These are phyloP conservation scores for Drosophila busckii DNA, from an alignment of 1,140 invertebrate genomes.

Conservation along the genomic window DNA sequence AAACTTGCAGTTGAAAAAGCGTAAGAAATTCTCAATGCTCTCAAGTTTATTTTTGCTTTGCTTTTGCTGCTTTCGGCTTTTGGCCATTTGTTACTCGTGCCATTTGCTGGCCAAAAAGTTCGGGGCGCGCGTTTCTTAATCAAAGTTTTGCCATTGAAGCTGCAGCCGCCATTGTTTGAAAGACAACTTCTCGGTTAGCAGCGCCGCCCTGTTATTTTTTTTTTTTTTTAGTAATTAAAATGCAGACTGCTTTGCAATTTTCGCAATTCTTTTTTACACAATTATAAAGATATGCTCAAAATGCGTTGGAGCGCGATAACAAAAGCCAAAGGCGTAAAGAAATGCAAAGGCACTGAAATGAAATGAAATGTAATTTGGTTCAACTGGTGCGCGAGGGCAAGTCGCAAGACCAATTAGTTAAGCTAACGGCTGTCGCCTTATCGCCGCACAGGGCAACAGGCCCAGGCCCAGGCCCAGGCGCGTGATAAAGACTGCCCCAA, in stretches of 20 bases:
- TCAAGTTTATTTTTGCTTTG: constrained; percentile 22
- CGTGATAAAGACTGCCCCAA: constrained; percentile 22
- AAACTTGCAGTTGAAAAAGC: constrained; percentile 17
- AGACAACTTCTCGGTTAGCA: constrained; percentile 55
- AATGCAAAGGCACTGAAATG: constrained; percentile 10
- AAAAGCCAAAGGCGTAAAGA: constrained; percentile 9
- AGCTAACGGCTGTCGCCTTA: background rate
- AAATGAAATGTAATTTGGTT: constrained; percentile 63
- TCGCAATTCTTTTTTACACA: constrained; percentile 38
- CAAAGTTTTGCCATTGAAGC: constrained; percentile 50
- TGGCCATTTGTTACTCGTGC: background rate
- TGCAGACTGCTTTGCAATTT: constrained; percentile 52
- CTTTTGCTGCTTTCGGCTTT: constrained; percentile 22
- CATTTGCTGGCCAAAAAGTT: background rate
- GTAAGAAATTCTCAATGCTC: background rate
- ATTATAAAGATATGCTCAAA: constrained; percentile 72
- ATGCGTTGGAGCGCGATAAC: constrained; percentile 27
- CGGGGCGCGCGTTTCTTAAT: constrained; percentile 41
- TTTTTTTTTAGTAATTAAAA: constrained; percentile 62
- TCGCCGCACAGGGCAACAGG: background rate
- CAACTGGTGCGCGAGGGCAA: constrained; percentile 35
- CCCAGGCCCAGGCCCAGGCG: too few species aligned
- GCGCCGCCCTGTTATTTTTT: constrained; percentile 33
- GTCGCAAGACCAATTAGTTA: constrained; percentile 61
- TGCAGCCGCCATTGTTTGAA: constrained; percentile 37